A percentile compares a stretch with the other conserved stretches of the same genome.
Evolutionary conservation across 2,888 invertebrate genomes (phyloP).

Genomic region (Rhimphoctona megacephalus): DNA sequence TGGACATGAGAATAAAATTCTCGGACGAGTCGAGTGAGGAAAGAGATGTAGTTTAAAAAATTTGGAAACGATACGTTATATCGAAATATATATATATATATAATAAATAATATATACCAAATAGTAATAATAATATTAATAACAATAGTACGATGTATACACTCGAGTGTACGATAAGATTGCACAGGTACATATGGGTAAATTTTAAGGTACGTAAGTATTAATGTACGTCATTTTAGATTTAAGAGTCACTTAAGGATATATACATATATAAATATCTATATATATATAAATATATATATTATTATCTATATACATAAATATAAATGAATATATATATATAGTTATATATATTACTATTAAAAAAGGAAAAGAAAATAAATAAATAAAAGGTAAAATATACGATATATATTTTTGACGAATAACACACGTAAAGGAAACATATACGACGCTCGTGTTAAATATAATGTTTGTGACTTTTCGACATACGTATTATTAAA

Average conservation of each 20-base stretch:
- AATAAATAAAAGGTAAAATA: constrained; percentile 66
- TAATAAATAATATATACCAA: constrained; percentile 5
- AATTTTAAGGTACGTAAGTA: constrained; percentile 70
- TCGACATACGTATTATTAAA: constrained; percentile 76
- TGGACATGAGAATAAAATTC: constrained; percentile 56
- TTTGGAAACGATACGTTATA: constrained; percentile 50
- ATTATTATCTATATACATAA: constrained; percentile 53
- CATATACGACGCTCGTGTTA: constrained; percentile 74
- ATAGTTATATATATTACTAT: constrained; percentile 65
- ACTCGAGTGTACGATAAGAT: constrained; percentile 61
- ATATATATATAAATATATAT: constrained; percentile 53
- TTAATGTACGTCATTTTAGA: constrained; percentile 66
- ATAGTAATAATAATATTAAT: constrained; percentile 17
- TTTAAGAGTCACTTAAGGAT: constrained; percentile 59
- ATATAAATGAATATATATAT: constrained; percentile 61
- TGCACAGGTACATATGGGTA: constrained; percentile 71
- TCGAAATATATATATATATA: constrained; percentile 31
- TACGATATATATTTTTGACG: constrained; percentile 79
- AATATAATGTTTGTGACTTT: constrained; percentile 79
- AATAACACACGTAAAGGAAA: constrained; percentile 75
- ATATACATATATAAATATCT: constrained; percentile 60
- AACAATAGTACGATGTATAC: constrained; percentile 46
- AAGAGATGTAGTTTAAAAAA: constrained; percentile 43
- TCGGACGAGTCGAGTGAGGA: constrained; percentile 48
- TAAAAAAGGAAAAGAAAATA: constrained; percentile 58